Evolutionary conservation across 2,113 vertebrate genomes (phyloP).

Genomic region (Burhinus oedicnemus): DNA sequence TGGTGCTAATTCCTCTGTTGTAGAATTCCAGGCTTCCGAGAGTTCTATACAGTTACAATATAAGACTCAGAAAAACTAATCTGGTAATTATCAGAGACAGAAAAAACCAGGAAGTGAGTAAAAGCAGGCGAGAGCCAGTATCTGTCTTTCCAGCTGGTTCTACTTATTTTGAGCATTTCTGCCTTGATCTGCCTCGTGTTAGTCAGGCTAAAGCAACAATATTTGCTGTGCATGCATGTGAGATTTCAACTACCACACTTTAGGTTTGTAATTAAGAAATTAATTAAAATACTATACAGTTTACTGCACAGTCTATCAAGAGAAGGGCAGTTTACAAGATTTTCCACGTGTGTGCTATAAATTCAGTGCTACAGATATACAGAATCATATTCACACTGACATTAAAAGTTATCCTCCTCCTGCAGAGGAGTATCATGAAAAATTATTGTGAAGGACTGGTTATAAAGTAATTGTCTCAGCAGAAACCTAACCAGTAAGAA

Average conservation of each 20-base stretch:
- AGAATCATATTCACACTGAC: slow-evolving; percentile 37
- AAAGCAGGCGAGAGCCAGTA: slow-evolving; percentile 20
- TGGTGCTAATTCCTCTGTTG: neutral
- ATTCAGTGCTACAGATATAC: slow-evolving; percentile 38
- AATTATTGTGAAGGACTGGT: slow-evolving; percentile 36
- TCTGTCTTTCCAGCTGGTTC: slow-evolving; percentile 47
- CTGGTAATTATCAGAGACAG: slow-evolving; percentile 2
- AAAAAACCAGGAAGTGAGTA: slow-evolving; percentile 33
- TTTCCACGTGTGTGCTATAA: slow-evolving; percentile 48
- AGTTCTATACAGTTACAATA: slow-evolving; percentile 13
- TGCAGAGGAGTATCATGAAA: slow-evolving; percentile 60
- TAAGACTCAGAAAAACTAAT: slow-evolving; percentile 36
- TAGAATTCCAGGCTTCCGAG: neutral
- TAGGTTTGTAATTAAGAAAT: slow-evolving; percentile 66
- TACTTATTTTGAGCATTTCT: slow-evolving; percentile 41
- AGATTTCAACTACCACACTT: slow-evolving; percentile 60
- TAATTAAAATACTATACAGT: slow-evolving; percentile 76
- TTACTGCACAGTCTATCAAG: slow-evolving; percentile 64
- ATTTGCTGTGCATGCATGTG: slow-evolving; percentile 45
- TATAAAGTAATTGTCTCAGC: slow-evolving; percentile 57
- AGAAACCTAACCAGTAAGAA: slow-evolving; percentile 7
- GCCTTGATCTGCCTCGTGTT: neutral
- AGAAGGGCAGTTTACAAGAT: slow-evolving; percentile 63
- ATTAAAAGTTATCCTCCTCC: slow-evolving; percentile 56
- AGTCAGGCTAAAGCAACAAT: slow-evolving; percentile 17